These are phyloP conservation scores for Isichthys henryi DNA, from an alignment of 2,113 vertebrate genomes.

Conservation along the genomic window DNA sequence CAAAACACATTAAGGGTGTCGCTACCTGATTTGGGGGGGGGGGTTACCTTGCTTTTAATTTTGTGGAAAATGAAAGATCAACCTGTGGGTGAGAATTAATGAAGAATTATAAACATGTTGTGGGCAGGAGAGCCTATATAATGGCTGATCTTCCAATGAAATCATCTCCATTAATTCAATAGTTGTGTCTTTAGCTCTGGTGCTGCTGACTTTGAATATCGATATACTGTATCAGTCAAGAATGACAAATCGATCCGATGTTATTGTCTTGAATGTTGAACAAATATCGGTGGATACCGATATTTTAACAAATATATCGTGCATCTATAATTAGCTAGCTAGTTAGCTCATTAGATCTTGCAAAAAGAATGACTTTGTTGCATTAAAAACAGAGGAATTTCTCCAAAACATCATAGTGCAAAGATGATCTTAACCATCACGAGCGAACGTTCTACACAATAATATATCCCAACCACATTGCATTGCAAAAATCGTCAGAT, in stretches of 20 bases:
- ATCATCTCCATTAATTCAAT: not conserved
- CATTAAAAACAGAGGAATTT: not conserved
- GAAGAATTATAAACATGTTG: not conserved
- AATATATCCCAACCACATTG: not conserved
- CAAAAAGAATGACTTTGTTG: not conserved
- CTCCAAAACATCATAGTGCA: not conserved
- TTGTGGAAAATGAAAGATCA: not conserved
- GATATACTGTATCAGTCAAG: not conserved
- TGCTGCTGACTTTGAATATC: not conserved
- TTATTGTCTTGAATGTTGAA: not conserved
- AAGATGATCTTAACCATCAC: not conserved
- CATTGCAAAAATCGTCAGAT: not conserved
- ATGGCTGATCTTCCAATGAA: not conserved
- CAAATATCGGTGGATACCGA: not conserved
- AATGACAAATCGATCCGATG: not conserved
- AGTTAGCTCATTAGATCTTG: not conserved
- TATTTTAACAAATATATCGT: not conserved
- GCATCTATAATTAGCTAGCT: not conserved
- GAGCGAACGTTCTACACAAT: not conserved
- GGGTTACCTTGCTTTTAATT: not conserved
- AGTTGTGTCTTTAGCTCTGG: not conserved
- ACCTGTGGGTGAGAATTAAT: not conserved
- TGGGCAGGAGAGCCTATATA: not conserved
- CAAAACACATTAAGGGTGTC: not conserved
- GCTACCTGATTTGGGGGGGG: no score